These are phyloP conservation scores for Thaumetopoea pityocampa DNA, from an alignment of 1,140 invertebrate species.

Conservation along the genomic window DNA sequence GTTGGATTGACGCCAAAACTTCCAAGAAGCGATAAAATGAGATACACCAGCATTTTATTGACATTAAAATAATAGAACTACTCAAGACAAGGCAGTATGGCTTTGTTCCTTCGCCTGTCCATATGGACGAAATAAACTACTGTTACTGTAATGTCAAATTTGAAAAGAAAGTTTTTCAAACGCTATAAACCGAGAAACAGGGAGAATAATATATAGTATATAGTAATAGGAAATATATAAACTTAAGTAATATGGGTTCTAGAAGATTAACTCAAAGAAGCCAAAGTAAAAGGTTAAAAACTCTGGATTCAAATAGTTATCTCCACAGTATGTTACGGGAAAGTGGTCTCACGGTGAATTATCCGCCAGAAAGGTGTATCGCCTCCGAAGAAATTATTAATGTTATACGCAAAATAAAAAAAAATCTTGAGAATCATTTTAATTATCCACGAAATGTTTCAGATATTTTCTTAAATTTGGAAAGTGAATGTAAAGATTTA, in stretches of 20 bases:
- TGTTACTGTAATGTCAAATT: too few relatives aligned
- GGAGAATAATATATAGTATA: too few relatives aligned
- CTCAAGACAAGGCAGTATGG: too few relatives aligned
- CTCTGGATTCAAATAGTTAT: conserved; percentile 25
- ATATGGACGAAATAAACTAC: too few relatives aligned
- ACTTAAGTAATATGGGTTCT: conserved; percentile 16
- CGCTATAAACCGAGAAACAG: too few relatives aligned
- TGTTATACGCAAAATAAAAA: conserved; percentile 57
- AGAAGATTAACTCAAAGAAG: conserved; percentile 31
- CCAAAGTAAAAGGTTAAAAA: conserved; percentile 33
- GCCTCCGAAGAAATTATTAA: conserved; percentile 41
- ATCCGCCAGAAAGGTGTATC: conserved; percentile 44
- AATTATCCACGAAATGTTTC: conserved; percentile 61
- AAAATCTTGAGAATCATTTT: conserved; percentile 55
- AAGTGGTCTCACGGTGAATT: conserved; percentile 47
- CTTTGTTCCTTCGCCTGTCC: too few relatives aligned
- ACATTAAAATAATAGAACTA: too few relatives aligned
- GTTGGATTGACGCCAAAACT: too few relatives aligned
- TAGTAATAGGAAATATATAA: conserved; percentile 7
- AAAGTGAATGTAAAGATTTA: conserved; percentile 45
- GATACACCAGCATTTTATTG: too few relatives aligned
- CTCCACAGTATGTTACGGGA: conserved; percentile 40
- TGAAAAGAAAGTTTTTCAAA: too few relatives aligned
- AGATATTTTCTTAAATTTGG: conserved; percentile 49
- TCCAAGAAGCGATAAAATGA: too few relatives aligned